phyloP scores from a whole-genome alignment of 1,140 invertebrate species.

The Tetraneura akinire region DNA sequence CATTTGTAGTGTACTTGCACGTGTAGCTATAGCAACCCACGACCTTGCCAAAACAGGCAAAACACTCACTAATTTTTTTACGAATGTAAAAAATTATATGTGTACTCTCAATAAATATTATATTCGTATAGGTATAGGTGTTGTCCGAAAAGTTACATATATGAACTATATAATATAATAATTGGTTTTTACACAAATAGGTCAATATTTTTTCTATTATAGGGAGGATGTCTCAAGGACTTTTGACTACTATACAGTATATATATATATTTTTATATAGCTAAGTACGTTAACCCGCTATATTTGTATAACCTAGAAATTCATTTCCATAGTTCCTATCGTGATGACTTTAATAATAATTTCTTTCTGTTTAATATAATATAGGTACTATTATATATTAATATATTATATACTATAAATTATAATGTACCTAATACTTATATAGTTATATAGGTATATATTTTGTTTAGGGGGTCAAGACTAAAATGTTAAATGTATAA shows the following conservation, averaged over 20 bases:
- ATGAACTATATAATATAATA: not conserved
- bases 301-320: conserved; percentile 38
- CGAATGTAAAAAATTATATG: conserved; percentile 15
- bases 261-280: not conserved
- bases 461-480: no score
- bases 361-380: no score
- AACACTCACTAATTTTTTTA: conserved; percentile 36
- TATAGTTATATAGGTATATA: no score
- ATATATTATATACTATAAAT: no score
- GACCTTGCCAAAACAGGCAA: conserved; percentile 31
- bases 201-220: conserved; percentile 36
- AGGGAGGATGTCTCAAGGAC: conserved; percentile 42
- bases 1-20: conserved; percentile 37
- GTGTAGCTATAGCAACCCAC: conserved; percentile 11
- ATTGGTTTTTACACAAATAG: conserved; percentile 7
- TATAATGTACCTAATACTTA: no score
- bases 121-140: conserved; percentile 33
- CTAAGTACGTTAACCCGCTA: conserved; percentile 6
- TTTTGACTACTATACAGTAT: conserved; percentile 1
- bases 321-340: not conserved
- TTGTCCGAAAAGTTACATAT: conserved; percentile 28
- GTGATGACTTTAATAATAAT: not conserved
- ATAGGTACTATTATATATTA: no score
- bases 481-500: no score
- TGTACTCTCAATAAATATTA: conserved; percentile 42